Evolutionary conservation across 1,140 invertebrate genomes (phyloP).

Genomic region (Procambarus clarkii): DNA sequence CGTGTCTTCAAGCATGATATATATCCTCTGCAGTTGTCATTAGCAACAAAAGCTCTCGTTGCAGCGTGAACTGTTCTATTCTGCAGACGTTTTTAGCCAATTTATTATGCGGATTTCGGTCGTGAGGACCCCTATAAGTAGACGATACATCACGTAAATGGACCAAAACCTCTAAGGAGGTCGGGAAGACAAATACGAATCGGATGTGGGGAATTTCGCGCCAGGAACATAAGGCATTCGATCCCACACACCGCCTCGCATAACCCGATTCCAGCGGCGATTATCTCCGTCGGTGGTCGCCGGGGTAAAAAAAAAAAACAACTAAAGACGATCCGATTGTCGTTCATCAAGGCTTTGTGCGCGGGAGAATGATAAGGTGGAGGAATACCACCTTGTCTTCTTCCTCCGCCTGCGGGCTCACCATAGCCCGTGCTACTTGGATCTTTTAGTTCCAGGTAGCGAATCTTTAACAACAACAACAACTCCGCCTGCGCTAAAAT

Average conservation of each 20-base stretch:
- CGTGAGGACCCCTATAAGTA: background rate
- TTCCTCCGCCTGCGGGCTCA: no score
- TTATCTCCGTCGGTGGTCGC: background rate
- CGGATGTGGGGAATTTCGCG: constrained; percentile 26
- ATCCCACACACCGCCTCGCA: background rate
- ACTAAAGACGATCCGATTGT: background rate
- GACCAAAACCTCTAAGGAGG: background rate
- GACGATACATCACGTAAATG: background rate
- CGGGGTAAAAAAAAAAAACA: background rate
- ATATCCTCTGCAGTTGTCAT: no score
- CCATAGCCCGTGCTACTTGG: no score
- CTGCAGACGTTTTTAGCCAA: background rate
- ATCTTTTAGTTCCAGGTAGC: no score
- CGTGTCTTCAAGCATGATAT: no score
- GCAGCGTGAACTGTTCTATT: no score
- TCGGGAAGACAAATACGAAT: constrained; percentile 26
- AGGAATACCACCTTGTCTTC: no score
- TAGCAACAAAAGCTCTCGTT: no score
- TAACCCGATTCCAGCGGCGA: background rate
- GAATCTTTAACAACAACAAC: no score
- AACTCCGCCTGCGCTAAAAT: no score
- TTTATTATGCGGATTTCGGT: background rate
- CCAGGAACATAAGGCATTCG: background rate
- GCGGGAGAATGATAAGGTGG: background rate
- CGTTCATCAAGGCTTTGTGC: background rate